These are phyloP conservation scores for Equus przewalskii DNA, from an alignment of 2,113 vertebrate genomes.

Conservation along the genomic window DNA sequence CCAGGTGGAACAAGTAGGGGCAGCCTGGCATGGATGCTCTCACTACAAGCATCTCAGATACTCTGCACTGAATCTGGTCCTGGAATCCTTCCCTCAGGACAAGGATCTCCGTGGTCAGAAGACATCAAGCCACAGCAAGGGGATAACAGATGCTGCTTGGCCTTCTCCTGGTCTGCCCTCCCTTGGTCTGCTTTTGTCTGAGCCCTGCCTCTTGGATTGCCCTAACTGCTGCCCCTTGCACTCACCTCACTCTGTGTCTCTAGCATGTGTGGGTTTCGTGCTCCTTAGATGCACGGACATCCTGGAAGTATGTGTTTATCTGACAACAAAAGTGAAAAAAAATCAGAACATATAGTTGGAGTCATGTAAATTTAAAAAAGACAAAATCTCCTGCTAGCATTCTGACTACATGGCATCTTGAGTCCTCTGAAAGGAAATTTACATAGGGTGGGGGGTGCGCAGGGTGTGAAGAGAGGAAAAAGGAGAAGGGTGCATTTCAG, in stretches of 20 bases:
- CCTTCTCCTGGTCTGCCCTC: not conserved
- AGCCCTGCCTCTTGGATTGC: not conserved
- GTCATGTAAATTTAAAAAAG: not conserved
- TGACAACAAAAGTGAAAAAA: not conserved
- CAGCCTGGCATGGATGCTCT: not conserved
- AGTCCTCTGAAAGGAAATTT: not conserved
- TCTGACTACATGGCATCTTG: not conserved
- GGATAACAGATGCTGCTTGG: not conserved
- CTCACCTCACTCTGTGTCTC: not conserved
- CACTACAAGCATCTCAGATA: too few species aligned
- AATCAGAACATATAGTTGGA: not conserved
- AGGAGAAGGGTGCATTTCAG: not conserved
- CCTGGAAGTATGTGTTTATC: not conserved
- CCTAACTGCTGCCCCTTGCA: too few species aligned
- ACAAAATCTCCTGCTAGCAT: not conserved
- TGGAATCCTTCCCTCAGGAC: not conserved
- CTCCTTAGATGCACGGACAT: not conserved
- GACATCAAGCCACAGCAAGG: not conserved
- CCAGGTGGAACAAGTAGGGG: fast-evolving
- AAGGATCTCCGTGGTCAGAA: not conserved
- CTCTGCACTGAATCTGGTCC: not conserved
- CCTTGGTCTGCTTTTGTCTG: not conserved
- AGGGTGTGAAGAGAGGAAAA: not conserved
- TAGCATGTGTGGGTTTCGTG: not conserved
- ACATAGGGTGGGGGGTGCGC: too few species aligned